Base-by-base conservation (phyloP, 37 sponge, comb jelly and placozoan species). In the Mnemiopsis leidyi region DNA sequence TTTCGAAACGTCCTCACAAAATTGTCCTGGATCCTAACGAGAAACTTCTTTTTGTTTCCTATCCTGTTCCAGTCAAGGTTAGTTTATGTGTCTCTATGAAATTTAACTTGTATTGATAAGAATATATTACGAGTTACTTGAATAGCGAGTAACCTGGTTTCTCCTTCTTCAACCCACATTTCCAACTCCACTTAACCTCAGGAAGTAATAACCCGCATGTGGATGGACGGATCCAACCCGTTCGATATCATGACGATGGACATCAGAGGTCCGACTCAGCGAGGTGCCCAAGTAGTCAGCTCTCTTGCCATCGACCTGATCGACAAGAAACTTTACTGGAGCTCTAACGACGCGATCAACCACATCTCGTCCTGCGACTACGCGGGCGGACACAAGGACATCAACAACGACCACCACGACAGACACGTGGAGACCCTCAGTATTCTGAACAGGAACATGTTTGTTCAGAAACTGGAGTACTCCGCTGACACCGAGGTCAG, bases 21-120 rank as follows among this genome's bases (percentile, higher is more conserved):
- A 35, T 79, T 20, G 82, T 79, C 3, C 37, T 79, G 82, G 82
- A 79, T 30, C 36, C 37, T 21, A 16, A 33, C 31, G 82, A 28
- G 21, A 79, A 20, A 33, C 37, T 36, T 5, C 82, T 79, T 36
- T 79, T 79, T 79, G 82, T 79, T 9, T 79, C 82, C 36, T 69
- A 69, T 25, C 73, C 73, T 25, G 29, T 69, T 21, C 73, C 73
- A 16, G 73, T 69, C 73, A 69, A 69, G 21, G 68, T 61, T 61
- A 61, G 68, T 61, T 9, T 9, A 21, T 61, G 9, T 61, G 18
- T 61, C 68, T 61, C 18, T 61, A n/a, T n/a, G n/a, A n/a, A n/a
- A n/a, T n/a, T n/a, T n/a, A n/a, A n/a, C n/a, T n/a, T n/a, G n/a
- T n/a, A n/a, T n/a, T n/a, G n/a, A n/a, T n/a, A n/a, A n/a, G n/a